Conservation (phyloP, 2,113 vertebrate genomes). For the Dascyllus trimaculatus region DNA sequence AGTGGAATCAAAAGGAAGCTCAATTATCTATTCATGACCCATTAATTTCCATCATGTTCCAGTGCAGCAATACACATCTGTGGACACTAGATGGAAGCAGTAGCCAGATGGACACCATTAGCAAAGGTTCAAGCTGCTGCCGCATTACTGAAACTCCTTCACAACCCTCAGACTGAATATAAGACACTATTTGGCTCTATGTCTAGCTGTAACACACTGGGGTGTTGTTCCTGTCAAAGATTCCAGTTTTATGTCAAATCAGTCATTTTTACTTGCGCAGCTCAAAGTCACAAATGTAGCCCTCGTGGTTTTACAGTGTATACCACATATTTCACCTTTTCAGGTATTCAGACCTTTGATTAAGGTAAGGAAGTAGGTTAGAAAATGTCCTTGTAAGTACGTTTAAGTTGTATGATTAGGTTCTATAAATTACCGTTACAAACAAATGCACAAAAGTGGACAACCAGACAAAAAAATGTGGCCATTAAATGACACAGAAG, state of each 20-base stretch:
- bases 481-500: too few relatives aligned
- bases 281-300: background rate
- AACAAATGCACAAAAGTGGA: background rate
- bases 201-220: too few relatives aligned
- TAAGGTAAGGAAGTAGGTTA: too few relatives aligned
- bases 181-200: too few relatives aligned
- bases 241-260: too few relatives aligned
- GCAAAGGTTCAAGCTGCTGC: background rate
- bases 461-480: background rate
- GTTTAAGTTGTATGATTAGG: background rate
- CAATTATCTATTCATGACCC: background rate
- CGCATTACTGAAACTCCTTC: background rate
- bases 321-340: too few relatives aligned
- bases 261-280: too few relatives aligned
- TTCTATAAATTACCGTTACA: background rate
- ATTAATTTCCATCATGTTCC: background rate
- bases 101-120: background rate
- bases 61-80: background rate
- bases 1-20: too few relatives aligned
- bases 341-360: too few relatives aligned
- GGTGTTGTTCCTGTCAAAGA: too few relatives aligned
- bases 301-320: background rate
- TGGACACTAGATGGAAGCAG: constrained; percentile 64
- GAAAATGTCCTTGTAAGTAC: background rate
- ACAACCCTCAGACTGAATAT: too few relatives aligned